A percentile compares a stretch with the other conserved stretches of the same genome.
Evolutionary conservation across 2,113 vertebrate genomes (phyloP).

Genomic region (Spermophilus dauricus): DNA sequence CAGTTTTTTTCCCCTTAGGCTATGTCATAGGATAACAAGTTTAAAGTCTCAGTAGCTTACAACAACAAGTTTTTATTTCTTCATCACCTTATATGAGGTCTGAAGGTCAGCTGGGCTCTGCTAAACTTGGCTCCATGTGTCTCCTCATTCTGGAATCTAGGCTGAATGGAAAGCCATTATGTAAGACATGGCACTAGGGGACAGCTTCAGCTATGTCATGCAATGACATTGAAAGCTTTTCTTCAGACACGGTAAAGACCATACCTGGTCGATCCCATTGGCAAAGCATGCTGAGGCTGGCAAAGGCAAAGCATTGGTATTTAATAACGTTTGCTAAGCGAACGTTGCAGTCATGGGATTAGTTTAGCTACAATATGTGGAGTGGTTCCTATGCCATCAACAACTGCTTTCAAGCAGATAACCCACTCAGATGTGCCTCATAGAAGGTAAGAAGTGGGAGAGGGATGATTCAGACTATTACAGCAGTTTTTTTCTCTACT

Average conservation of each 20-base stretch:
- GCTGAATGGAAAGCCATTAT: background rate
- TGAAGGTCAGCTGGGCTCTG: background rate
- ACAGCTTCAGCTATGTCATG: background rate
- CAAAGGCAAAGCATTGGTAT: background rate
- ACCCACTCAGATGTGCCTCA: background rate
- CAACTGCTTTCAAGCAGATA: background rate
- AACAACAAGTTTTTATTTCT: background rate
- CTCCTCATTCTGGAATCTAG: background rate
- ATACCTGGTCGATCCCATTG: background rate
- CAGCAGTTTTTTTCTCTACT: background rate
- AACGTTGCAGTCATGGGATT: background rate
- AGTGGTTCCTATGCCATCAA: background rate
- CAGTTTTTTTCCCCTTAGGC: background rate
- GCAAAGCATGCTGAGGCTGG: background rate
- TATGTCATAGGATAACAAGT: background rate
- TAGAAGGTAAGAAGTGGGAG: background rate
- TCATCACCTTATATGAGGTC: background rate
- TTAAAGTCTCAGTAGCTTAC: background rate
- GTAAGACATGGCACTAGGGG: background rate
- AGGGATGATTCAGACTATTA: background rate
- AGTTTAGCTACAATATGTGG: background rate
- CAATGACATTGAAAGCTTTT: background rate
- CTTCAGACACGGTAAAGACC: background rate
- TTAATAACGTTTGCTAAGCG: background rate
- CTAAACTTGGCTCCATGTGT: background rate